Conservation (phyloP, 2,113 vertebrate genomes). For the Laticauda laticaudata region DNA sequence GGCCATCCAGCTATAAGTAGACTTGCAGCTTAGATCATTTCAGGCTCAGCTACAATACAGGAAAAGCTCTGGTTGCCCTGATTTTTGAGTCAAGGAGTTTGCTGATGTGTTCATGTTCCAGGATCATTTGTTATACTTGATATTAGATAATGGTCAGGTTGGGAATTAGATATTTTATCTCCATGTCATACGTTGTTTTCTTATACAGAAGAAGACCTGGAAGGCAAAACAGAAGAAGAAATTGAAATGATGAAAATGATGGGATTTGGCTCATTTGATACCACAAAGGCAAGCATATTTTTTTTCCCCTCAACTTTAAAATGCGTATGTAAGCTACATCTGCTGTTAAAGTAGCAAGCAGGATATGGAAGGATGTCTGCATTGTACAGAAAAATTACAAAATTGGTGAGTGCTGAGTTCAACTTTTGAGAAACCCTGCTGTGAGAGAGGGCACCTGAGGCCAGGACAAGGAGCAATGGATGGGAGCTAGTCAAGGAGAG, state of each 20-base stretch:
- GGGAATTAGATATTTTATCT: not conserved
- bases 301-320: not conserved
- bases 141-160: not conserved
- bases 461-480: too few species aligned
- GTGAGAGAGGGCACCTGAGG: too few species aligned
- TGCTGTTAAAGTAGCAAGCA: not conserved
- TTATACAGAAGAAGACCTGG: conserved; percentile 86
- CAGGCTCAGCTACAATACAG: not conserved
- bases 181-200: not conserved
- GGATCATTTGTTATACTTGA: not conserved
- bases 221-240: conserved; percentile 95
- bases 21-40: not conserved
- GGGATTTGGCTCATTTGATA: conserved; percentile 88
- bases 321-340: not conserved
- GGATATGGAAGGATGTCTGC: not conserved
- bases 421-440: not conserved
- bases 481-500: too few species aligned
- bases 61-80: not conserved
- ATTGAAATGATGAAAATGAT: conserved; percentile 99
- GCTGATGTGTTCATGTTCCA: not conserved
- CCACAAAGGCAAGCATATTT: conserved; percentile 81
- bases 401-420: not conserved
- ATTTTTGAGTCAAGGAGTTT: not conserved
- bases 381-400: not conserved
- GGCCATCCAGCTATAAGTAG: not conserved